Base-by-base conservation (phyloP, 2,888 invertebrate species). In the Caenorhabditis wallacei region DNA sequence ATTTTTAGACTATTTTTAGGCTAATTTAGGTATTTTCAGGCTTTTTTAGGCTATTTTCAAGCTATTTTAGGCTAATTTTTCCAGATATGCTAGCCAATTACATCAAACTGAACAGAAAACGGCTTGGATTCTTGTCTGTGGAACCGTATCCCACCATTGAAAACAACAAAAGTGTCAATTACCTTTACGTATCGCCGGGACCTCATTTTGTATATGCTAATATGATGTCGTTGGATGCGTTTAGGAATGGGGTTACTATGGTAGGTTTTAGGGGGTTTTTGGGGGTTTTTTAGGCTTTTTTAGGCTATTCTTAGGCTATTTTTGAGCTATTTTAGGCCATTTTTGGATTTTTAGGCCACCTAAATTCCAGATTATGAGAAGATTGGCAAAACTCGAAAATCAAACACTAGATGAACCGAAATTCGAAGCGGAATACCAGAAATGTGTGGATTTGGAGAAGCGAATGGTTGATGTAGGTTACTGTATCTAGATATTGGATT, bases 41-140 rank as follows among this genome's bases (percentile, higher is more conserved):
- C n/a, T n/a, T n/a, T n/a, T n/a, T n/a, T n/a, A n/a, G n/a, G n/a
- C n/a, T n/a, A n/a, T n/a, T n/a, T n/a, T n/a, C n/a, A n/a, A n/a
- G n/a, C n/a, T n/a, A n/a, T n/a, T n/a, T n/a, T n/a, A n/a, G n/a
- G n/a, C n/a, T n/a, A n/a, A 30, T 3, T 30, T 5, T 71, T 54
- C 20, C 63, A 72, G 72, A 72, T 5, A 61, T 72, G 61, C 63
- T 72, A 0, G 43, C 75, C 30, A 59, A 66, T 1, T 59, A 75
- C 59, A 24, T 75, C 11, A 37, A 35, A 18, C 57, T 75, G 13
- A 75, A 75, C 26, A 66, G 75, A 0, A 51, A 51, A 1, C 48
- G 66, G 11, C 35, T 75, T 11, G 57, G 57, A 5, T 68, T 75
- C 20, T 13, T 75, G 1, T 57, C 75, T 1, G 56, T 75, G 4